A percentile compares a stretch with the other conserved stretches of the same genome.
Conservation (phyloP, 2,797 vertebrate species). For the Spinibarbus caldwelli region DNA sequence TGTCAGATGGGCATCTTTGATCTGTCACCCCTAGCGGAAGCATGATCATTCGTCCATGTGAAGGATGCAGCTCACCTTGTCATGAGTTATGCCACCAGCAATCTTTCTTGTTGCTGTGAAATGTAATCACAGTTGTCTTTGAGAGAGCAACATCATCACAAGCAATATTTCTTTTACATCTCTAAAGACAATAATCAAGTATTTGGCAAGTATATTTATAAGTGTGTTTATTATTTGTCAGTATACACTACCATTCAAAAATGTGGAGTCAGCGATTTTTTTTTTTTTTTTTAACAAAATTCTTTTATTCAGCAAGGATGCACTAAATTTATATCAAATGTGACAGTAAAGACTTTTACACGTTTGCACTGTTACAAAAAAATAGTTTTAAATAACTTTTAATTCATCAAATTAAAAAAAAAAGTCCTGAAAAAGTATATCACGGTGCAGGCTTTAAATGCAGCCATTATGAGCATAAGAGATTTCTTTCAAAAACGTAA, state of each 20-base stretch:
- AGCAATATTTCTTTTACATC: background rate
- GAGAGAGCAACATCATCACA: background rate
- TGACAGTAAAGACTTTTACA: no score
- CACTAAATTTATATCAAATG: no score
- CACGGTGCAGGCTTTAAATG: background rate
- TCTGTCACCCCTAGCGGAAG: background rate
- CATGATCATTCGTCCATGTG: background rate
- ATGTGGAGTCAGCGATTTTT: background rate
- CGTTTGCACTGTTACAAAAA: no score
- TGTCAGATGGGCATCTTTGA: background rate
- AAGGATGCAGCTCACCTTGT: slow-evolving; percentile 7
- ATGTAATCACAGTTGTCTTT: background rate
- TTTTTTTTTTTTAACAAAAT: no score
- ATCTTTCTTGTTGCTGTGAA: background rate
- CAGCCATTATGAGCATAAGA: background rate
- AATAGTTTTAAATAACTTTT: no score
- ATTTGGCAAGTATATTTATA: background rate
- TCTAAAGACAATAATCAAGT: background rate
- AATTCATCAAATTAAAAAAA: no score
- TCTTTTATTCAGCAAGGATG: no score
- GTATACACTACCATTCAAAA: background rate
- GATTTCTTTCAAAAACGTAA: background rate
- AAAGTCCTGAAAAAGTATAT: no score
- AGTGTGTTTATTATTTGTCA: background rate
- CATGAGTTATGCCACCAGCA: slow-evolving; percentile 5